phyloP scores from a whole-genome alignment of 53 echinoderm and acorn worm species.

The Henricia sp. region DNA sequence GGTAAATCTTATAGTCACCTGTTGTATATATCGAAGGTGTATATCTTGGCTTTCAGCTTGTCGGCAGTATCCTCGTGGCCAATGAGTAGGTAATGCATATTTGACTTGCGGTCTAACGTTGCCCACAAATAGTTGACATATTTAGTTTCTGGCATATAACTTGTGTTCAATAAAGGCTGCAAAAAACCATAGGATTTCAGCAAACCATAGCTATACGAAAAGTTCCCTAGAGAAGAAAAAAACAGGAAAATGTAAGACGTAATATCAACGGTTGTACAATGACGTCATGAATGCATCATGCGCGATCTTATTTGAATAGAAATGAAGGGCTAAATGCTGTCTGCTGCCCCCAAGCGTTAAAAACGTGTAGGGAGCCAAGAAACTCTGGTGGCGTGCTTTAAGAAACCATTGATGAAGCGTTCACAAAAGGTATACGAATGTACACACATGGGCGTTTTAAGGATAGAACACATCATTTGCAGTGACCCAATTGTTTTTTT shows the following conservation, averaged over 20 bases:
- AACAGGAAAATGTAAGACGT: background rate
- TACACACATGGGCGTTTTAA: too few relatives aligned
- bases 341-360: too few relatives aligned
- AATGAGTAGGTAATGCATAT: conserved; percentile 80
- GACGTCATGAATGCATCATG: too few relatives aligned
- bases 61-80: conserved; percentile 66
- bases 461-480: too few relatives aligned
- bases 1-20: conserved; percentile 51
- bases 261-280: background rate
- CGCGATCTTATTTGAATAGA: too few relatives aligned
- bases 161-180: conserved; percentile 14
- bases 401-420: too few relatives aligned
- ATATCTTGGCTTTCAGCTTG: conserved; percentile 55
- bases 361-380: too few relatives aligned
- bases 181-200: conserved; percentile 74
- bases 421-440: too few relatives aligned
- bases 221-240: conserved; percentile 61
- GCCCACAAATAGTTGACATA: conserved; percentile 83
- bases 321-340: too few relatives aligned
- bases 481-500: too few relatives aligned
- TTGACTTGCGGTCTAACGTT: conserved; percentile 65
- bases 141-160: conserved; percentile 22
- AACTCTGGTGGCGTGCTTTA: too few relatives aligned
- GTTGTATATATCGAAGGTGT: conserved; percentile 66
- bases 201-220: conserved; percentile 67